Conservation (phyloP, 2,113 vertebrate species). For the Alouatta palliata region DNA sequence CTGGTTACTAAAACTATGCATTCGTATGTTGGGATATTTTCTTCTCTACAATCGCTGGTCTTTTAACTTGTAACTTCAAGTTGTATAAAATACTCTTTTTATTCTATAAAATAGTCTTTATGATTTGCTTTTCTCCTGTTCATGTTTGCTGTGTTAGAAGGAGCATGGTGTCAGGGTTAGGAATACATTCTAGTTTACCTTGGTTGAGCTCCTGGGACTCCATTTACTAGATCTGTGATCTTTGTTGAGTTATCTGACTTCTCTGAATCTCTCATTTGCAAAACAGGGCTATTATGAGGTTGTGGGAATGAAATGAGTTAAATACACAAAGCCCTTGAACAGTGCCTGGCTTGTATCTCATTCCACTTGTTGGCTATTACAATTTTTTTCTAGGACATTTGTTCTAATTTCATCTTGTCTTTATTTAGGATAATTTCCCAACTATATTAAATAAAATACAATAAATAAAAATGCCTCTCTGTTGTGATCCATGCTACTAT, state of each 20-base stretch:
- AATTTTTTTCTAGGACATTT: neutral
- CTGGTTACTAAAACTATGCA: neutral
- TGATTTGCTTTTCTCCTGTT: neutral
- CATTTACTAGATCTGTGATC: neutral
- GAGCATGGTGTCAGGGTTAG: neutral
- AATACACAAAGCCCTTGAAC: neutral
- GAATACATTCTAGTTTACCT: neutral
- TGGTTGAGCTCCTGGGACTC: neutral
- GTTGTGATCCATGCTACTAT: neutral
- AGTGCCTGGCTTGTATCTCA: neutral
- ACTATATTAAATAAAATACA: neutral
- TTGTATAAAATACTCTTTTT: neutral
- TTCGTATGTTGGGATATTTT: neutral
- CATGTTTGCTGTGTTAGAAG: neutral
- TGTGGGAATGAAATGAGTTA: neutral
- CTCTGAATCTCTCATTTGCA: neutral
- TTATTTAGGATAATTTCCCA: neutral
- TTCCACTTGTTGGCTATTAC: neutral
- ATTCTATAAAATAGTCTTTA: neutral
- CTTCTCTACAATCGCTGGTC: neutral
- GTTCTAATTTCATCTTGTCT: neutral
- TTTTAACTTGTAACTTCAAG: neutral
- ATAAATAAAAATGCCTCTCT: neutral
- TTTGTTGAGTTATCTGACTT: neutral
- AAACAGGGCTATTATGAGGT: neutral